phyloP scores from a whole-genome alignment of 2,113 vertebrate species.

The Melanerpes aurifrons region DNA sequence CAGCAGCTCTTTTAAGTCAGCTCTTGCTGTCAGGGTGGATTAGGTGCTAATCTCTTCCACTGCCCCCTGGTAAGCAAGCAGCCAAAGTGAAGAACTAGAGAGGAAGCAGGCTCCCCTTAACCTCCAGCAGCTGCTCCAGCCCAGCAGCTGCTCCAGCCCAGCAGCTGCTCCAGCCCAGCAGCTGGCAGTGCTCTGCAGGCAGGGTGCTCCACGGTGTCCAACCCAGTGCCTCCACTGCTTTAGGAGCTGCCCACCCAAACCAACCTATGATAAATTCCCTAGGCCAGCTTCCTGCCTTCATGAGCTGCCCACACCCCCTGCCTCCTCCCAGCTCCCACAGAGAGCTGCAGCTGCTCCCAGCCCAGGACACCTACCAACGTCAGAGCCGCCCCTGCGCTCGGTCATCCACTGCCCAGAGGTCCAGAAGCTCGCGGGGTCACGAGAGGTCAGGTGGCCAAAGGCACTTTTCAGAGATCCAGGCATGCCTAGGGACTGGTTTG shows the following conservation, averaged over 20 bases:
- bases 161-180: not conserved
- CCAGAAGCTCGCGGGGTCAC: conserved; percentile 83
- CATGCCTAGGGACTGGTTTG: conserved; percentile 74
- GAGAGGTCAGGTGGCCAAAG: conserved; percentile 79
- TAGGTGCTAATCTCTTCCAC: conserved; percentile 3
- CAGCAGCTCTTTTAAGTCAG: not conserved
- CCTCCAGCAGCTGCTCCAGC: not conserved
- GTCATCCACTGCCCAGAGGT: conserved; percentile 95
- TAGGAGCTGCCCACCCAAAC: not conserved
- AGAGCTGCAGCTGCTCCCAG: not conserved
- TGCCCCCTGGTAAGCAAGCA: not conserved
- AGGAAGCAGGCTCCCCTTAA: not conserved
- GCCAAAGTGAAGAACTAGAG: not conserved
- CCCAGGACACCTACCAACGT: conserved; percentile 79
- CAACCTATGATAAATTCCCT: not conserved
- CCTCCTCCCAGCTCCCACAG: not conserved
- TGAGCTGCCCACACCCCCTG: not conserved
- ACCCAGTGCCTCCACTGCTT: not conserved
- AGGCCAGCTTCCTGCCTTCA: not conserved
- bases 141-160: not conserved
- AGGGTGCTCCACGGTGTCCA: rapidly evolving
- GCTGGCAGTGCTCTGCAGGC: not conserved
- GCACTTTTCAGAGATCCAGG: conserved; percentile 68
- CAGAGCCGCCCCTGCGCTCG: conserved; percentile 86
- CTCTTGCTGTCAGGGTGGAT: not conserved